Evolutionary conservation across 35 echinoderm and acorn worm species (phyloP).

Genomic region (Apostichopus californicus): DNA sequence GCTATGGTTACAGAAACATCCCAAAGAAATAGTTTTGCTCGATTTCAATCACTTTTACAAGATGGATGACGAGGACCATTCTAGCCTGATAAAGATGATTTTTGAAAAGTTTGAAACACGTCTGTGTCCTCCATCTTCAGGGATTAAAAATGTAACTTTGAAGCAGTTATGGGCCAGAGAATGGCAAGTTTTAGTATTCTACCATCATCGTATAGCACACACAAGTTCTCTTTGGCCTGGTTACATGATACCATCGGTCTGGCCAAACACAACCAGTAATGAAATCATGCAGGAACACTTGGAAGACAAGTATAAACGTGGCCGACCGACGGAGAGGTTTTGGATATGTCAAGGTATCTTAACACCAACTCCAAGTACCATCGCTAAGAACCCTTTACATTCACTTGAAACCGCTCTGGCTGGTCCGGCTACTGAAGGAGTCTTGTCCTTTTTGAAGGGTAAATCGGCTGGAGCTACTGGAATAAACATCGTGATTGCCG

Average conservation of each 20-base stretch:
- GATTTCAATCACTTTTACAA: constrained; percentile 54
- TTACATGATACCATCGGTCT: constrained; percentile 16
- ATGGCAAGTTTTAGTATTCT: constrained; percentile 48
- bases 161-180: constrained; percentile 32
- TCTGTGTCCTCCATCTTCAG: constrained; percentile 35
- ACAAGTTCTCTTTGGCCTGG: constrained; percentile 15
- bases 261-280: constrained; percentile 24
- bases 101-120: background rate
- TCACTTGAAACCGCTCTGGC: constrained; percentile 20
- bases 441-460: constrained; percentile 39
- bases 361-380: constrained; percentile 31
- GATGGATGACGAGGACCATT: constrained; percentile 7
- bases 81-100: background rate
- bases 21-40: constrained; percentile 36
- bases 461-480: constrained; percentile 11
- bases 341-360: constrained; percentile 52
- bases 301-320: constrained; percentile 28
- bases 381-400: background rate
- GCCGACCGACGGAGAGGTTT: constrained; percentile 12
- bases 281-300: constrained; percentile 19
- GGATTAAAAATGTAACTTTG: background rate
- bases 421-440: background rate
- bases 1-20: constrained; percentile 25
- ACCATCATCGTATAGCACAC: background rate
- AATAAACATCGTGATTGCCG: constrained; percentile 51